Percentiles rank a stretch among this genome's conserved stretches.
These are phyloP conservation scores for Actenoides hombroni DNA, from an alignment of 2,113 vertebrate species.

Conservation along the genomic window DNA sequence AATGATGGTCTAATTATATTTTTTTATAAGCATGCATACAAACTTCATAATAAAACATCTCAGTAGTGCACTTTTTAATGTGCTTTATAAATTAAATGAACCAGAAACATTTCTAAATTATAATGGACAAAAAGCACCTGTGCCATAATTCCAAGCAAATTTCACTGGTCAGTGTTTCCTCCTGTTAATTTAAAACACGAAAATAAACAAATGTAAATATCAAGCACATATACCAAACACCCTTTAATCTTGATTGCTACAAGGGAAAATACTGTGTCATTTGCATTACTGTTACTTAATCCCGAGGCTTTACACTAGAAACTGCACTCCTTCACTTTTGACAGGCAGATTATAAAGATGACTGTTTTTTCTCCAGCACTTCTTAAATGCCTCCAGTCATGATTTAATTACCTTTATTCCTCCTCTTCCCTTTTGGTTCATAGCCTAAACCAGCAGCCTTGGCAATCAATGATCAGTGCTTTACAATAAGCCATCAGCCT, in stretches of 20 bases:
- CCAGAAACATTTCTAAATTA: neutral
- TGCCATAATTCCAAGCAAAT: neutral
- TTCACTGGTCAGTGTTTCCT: neutral
- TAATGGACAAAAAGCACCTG: neutral
- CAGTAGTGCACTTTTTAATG: neutral
- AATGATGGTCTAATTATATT: neutral
- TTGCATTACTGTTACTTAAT: neutral
- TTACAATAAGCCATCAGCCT: constrained; percentile 16
- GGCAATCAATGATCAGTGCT: constrained; percentile 16
- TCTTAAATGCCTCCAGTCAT: constrained; percentile 30
- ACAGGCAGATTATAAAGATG: constrained; percentile 12
- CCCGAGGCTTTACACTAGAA: neutral
- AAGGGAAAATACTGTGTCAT: neutral
- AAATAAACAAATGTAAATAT: neutral
- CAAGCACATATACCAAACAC: neutral
- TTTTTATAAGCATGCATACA: neutral
- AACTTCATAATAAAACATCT: neutral
- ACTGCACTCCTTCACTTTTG: constrained; percentile 18
- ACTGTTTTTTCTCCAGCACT: neutral
- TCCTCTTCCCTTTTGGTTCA: neutral
- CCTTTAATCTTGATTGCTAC: neutral
- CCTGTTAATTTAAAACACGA: neutral
- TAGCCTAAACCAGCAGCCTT: constrained; percentile 22
- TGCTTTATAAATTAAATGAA: neutral
- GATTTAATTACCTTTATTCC: constrained; percentile 42